These are phyloP conservation scores for Neolamprologus caudopunctatus DNA, from an alignment of 2,113 vertebrate genomes.

Conservation along the genomic window DNA sequence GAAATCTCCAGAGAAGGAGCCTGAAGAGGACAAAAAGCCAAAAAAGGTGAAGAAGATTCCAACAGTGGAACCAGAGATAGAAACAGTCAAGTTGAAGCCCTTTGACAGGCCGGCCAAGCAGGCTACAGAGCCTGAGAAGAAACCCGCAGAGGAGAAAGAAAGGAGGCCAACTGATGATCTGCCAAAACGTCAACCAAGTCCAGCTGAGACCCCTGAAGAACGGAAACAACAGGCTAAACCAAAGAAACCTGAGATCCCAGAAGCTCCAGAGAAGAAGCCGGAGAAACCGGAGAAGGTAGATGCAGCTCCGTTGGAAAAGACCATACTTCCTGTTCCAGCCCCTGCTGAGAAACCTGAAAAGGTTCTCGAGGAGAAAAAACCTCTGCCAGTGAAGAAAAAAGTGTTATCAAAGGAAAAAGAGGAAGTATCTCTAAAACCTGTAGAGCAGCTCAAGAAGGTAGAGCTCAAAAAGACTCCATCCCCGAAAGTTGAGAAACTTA, in stretches of 20 bases:
- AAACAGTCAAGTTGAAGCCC: conserved; percentile 62
- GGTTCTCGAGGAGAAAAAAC: conserved; percentile 51
- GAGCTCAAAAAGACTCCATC: conserved; percentile 67
- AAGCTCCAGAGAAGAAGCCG: conserved; percentile 67
- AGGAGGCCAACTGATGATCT: conserved; percentile 28
- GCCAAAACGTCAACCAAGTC: neutral
- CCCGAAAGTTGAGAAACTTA: conserved; percentile 66
- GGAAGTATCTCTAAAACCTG: conserved; percentile 54
- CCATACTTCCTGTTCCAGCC: neutral
- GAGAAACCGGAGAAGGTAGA: conserved; percentile 28
- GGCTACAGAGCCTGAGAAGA: conserved; percentile 53
- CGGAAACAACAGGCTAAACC: neutral
- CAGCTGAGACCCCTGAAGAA: conserved; percentile 45
- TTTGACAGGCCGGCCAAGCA: conserved; percentile 67
- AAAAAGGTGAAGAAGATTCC: conserved; percentile 61
- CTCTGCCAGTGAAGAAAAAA: conserved; percentile 51
- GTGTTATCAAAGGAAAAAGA: conserved; percentile 51
- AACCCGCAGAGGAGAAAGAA: conserved; percentile 64
- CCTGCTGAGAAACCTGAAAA: conserved; percentile 36
- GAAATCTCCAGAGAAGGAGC: conserved; percentile 47
- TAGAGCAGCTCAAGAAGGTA: conserved; percentile 56
- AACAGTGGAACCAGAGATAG: conserved; percentile 49
- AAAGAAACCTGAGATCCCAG: conserved; percentile 44
- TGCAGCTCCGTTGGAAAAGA: conserved; percentile 29
- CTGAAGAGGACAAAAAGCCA: conserved; percentile 38